Percentiles rank a stretch among this genome's conserved stretches.
phyloP scores from a whole-genome alignment of 2,113 vertebrate genomes.

The Nansenia antarctica region DNA sequence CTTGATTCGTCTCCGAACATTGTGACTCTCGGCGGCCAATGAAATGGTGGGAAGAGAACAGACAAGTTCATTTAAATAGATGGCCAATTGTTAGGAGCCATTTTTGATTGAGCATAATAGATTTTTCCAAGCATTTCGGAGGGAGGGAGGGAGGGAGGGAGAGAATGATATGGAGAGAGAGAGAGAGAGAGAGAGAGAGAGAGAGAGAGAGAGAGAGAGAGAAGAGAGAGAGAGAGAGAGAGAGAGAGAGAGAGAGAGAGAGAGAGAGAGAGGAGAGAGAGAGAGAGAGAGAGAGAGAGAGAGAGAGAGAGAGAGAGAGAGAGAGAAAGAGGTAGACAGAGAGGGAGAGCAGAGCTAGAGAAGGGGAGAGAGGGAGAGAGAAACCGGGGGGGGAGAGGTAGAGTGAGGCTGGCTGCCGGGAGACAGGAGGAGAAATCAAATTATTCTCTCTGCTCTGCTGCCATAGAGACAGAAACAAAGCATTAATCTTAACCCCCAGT shows the following conservation, averaged over 20 bases:
- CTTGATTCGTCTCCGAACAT: not conserved
- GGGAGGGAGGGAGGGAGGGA: not conserved
- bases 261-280: not conserved
- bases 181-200: not conserved
- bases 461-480: conserved; percentile 60
- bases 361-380: conserved; percentile 46
- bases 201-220: conserved; percentile 21
- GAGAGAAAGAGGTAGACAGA: too few species aligned
- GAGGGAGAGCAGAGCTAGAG: conserved; percentile 41
- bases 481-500: conserved; percentile 66
- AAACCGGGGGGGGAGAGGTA: conserved; percentile 29
- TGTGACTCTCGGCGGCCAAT: not conserved
- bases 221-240: not conserved
- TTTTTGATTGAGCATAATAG: not conserved
- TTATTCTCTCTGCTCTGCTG: conserved; percentile 69
- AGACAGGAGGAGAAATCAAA: conserved; percentile 68
- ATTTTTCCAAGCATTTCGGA: not conserved
- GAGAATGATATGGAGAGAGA: too few species aligned
- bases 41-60: not conserved
- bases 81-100: not conserved
- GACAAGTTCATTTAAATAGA: not conserved
- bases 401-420: conserved; percentile 23
- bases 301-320: conserved; percentile 25
- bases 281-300: conserved; percentile 1
- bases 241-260: not conserved